Conservation (phyloP, 64 coral and sea anemone genomes). For the Stylophora pistillata region DNA sequence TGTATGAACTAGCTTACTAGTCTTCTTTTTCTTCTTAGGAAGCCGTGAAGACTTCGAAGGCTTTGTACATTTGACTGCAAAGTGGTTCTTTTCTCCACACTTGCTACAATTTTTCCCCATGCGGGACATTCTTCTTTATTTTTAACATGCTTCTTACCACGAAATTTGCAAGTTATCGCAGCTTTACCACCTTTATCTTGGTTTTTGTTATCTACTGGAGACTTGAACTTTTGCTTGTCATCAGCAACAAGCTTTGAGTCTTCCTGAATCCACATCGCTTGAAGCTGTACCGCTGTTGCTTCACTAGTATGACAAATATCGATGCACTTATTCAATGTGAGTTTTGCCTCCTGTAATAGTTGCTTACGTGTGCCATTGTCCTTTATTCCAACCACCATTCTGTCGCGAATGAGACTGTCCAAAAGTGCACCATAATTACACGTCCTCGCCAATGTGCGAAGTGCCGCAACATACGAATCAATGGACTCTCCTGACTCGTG, state of each 20-base stretch:
- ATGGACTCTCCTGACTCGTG: conserved; percentile 9
- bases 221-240: no score
- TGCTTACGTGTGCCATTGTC: neutral
- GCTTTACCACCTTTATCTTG: no score
- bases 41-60: no score
- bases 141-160: conserved; percentile 8
- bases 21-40: no score
- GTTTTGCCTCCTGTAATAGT: conserved; percentile 11
- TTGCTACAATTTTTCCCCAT: neutral
- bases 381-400: neutral
- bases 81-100: conserved; percentile 13
- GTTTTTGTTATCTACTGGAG: no score
- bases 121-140: conserved; percentile 34
- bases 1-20: no score
- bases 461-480: neutral
- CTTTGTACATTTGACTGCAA: neutral
- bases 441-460: conserved; percentile 8
- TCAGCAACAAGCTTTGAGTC: neutral
- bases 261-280: neutral
- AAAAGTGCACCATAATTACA: neutral
- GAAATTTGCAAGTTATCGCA: conserved; percentile 45
- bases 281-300: neutral
- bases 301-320: neutral
- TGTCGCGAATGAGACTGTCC: neutral
- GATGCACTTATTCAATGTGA: conserved; percentile 21